Percentiles rank a stretch among this genome's conserved stretches.
Conservation (phyloP, 2,113 vertebrate species). For the Apodemus sylvaticus region DNA sequence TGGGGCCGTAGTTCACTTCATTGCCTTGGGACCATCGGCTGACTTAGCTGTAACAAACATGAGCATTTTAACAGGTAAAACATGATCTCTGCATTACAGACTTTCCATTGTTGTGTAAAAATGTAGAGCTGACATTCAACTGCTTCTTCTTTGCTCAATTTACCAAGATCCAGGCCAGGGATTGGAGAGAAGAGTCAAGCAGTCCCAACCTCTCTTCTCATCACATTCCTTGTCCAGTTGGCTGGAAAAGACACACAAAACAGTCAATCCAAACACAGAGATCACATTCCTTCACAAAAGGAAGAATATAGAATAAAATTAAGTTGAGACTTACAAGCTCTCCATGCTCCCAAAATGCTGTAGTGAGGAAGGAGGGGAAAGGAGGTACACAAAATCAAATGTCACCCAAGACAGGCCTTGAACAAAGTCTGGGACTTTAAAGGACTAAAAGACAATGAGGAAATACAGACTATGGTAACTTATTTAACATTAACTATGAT, state of each 20-base stretch:
- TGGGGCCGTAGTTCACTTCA: constrained; percentile 77
- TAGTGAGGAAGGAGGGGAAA: neutral
- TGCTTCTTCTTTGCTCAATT: neutral
- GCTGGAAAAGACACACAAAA: neutral
- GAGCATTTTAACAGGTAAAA: constrained; percentile 71
- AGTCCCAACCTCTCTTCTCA: neutral
- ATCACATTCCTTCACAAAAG: neutral
- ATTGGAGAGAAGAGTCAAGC: neutral
- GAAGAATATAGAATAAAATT: neutral
- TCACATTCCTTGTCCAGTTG: neutral
- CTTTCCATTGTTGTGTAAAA: neutral
- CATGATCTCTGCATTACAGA: neutral
- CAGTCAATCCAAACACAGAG: neutral
- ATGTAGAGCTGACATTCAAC: neutral
- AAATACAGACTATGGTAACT: neutral
- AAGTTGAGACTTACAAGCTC: neutral
- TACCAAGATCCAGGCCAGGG: neutral
- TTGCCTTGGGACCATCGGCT: constrained; percentile 77
- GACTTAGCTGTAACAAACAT: constrained; percentile 57
- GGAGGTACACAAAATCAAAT: neutral
- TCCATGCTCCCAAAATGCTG: neutral
- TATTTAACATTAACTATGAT: neutral
- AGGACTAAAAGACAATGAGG: neutral
- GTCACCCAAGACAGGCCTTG: neutral
- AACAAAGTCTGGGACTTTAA: neutral